Evolutionary conservation across 2,113 vertebrate genomes (phyloP), one percentile per base, ranked within the genome.

Genomic region (Danionella cerebrum): DNA sequence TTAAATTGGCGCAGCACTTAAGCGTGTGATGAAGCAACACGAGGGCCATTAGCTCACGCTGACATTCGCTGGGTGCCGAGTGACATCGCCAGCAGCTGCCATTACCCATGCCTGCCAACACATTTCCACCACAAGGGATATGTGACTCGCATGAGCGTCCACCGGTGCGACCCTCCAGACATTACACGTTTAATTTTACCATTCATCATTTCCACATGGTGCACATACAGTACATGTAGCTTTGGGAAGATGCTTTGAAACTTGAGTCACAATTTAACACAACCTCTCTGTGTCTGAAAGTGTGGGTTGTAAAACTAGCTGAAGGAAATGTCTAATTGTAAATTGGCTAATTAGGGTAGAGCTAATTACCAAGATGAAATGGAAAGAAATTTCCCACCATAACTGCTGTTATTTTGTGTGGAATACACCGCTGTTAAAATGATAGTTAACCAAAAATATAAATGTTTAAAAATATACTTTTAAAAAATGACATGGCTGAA

Each of bases 11-110:
- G 82, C 81, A 67, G 84, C 87, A 85, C 88, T 90, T 86, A 73
- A 80, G 83, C 78, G 79, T 83, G 83, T 79, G 84, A 87, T 88
- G 86, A 87, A 87, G 85, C 88, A 85, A 89, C 82, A 55, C 63
- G 18, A 80, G 70, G 80, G 76, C 84, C 84, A 88, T 90, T 90
- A 90, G 85, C 82, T 82, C 76, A 71, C 73, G 42, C 76, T 80
- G 79, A 77, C 71, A 67, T 27, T 70, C 73, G 27, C 48, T 71
- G 69, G 79, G 86, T 89, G 88, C 72, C 52, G 88, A 90, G 83
- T 89, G 88, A 90, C 81, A 77, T 82, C 71, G 72, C 74, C 77
- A 73, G 84, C 88, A 90, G 88, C 87, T 89, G 88, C 66, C 67
- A 67, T 67, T 76, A 78, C 73, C 72, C 42, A 63, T 77, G 73